Percentiles rank a stretch among this genome's conserved stretches.
These are phyloP conservation scores for Jacana jacana DNA, from an alignment of 2,113 vertebrate species.

Conservation along the genomic window DNA sequence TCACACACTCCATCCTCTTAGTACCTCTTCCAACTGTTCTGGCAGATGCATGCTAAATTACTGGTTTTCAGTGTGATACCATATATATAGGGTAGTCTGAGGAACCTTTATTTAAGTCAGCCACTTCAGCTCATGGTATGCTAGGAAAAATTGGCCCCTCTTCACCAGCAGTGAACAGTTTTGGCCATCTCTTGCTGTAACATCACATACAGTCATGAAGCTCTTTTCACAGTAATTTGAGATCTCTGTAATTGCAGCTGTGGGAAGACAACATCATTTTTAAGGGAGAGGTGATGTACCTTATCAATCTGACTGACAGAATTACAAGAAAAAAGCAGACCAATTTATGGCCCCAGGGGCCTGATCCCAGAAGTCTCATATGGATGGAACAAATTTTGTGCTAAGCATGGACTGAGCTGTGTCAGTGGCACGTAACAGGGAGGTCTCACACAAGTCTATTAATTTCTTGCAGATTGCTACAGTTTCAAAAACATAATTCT, in stretches of 20 bases:
- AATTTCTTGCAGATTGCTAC: background rate
- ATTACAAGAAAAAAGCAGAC: background rate
- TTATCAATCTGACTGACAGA: background rate
- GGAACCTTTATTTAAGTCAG: background rate
- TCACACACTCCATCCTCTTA: background rate
- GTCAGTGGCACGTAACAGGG: background rate
- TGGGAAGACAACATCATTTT: background rate
- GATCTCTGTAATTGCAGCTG: background rate
- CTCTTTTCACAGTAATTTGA: background rate
- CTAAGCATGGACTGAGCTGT: background rate
- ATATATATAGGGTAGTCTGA: background rate
- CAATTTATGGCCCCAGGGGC: background rate
- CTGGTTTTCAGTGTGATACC: background rate
- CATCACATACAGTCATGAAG: background rate
- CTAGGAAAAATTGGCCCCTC: background rate
- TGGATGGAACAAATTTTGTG: fast-evolving
- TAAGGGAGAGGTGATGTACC: background rate
- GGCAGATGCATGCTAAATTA: background rate
- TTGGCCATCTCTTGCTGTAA: background rate
- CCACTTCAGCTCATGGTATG: background rate
- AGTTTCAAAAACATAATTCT: background rate
- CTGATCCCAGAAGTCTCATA: background rate
- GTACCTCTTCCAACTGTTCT: background rate
- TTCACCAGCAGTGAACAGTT: background rate
- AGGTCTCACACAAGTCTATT: background rate